phyloP scores from a whole-genome alignment of 2,888 invertebrate species.

The Neuroscelio doddi region DNA sequence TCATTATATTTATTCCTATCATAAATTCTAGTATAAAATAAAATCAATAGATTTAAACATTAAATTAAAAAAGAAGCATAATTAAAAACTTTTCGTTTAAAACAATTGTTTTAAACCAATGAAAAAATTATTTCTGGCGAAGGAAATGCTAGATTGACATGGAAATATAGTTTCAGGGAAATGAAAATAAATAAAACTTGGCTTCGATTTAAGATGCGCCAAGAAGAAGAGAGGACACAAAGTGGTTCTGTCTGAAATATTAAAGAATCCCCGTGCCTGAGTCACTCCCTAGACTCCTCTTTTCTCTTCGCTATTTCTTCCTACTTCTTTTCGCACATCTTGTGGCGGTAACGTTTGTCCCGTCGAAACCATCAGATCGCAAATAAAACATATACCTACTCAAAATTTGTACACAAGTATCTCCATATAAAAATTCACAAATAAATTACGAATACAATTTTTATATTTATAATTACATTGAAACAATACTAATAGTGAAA shows the following conservation, averaged over 20 bases:
- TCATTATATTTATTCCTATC: too few species aligned
- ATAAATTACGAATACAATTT: too few species aligned
- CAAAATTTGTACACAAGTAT: conserved; percentile 15
- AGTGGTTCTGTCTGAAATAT: conserved; percentile 52
- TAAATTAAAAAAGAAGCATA: too few species aligned
- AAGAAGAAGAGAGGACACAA: conserved; percentile 31
- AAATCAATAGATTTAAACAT: too few species aligned
- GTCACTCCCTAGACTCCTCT: conserved; percentile 53
- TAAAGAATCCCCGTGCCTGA: conserved; percentile 39
- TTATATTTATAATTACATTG: too few species aligned
- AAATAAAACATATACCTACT: conserved; percentile 25
- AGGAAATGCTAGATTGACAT: too few species aligned
- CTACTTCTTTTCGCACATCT: conserved; percentile 48
- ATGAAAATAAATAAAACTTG: background rate
- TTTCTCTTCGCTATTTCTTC: conserved; percentile 43
- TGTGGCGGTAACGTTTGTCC: conserved; percentile 34
- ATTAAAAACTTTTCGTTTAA: too few species aligned
- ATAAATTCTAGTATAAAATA: too few species aligned
- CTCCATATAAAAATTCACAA: too few species aligned
- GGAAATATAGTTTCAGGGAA: conserved; percentile 22
- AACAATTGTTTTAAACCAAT: too few species aligned
- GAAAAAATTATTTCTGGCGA: too few species aligned
- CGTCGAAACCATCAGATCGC: conserved; percentile 26
- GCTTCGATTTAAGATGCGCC: background rate
- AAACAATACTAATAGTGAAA: too few species aligned